Evolutionary conservation across 2,113 vertebrate genomes (phyloP), one percentile per base, ranked within the genome.

Genomic region (Nothocercus nigrocapillus): DNA sequence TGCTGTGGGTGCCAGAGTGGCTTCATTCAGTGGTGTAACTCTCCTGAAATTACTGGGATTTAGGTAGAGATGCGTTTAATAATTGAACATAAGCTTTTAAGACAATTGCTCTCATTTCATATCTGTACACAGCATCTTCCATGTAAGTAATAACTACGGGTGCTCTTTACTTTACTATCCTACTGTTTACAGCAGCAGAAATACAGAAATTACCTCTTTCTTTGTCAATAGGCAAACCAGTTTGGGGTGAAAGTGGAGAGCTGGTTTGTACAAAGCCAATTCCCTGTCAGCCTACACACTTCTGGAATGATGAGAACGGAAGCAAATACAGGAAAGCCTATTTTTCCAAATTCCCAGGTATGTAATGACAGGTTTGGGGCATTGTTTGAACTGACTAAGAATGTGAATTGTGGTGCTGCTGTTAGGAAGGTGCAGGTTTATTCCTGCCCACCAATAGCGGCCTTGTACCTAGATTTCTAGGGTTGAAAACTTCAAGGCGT

Each of bases 241-340:
- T 99, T 2, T 99, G 98, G 99, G 99, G 99, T 4, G 98, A 99
- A 94, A 99, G 99, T 3, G 99, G 99, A 3, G 99, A 99, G 98
- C 98, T 99, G 89, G 99, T 99, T 79, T 99, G 99, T 89, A 98
- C 98, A 76, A 99, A 98, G 93, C 99, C 99, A 2, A 96, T 99
- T 36, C 99, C 99, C 56, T 99, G 99, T 80, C 99, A 99, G 95
- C 99, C 99, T 74, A 99, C 99, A 0, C 98, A 99, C 96, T 99
- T 99, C 98, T 99, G 99, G 99, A 99, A 99, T 0, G 99, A 99
- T 2, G 99, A 99, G 84, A 98, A 98, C 2, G 98, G 98, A 8
- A 98, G 51, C 98, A 99, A 99, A 96, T 99, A 99, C 95, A 96
- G 98, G 90, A 99, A 99, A 93, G 99, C 99, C 2, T 99, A 99